Base-by-base conservation (phyloP, 1,140 invertebrate genomes). In the Drosophila trapezifrons region DNA sequence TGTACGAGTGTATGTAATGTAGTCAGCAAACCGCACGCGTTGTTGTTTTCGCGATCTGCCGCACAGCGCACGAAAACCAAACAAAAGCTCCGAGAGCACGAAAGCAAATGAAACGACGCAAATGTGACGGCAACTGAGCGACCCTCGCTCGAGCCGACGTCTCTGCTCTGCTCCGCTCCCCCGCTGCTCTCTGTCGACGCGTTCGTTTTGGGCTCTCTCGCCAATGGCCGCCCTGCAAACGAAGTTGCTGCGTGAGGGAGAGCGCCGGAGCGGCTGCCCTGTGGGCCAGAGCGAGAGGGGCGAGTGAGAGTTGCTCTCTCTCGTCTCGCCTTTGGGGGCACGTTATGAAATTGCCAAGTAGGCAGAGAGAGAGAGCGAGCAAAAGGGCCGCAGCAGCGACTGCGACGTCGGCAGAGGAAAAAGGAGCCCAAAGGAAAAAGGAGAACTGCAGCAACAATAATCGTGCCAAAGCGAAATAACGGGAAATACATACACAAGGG, bases 81-180 rank as follows among this genome's bases (percentile, higher is more conserved):
- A 84, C 85, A 89, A 89, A 90, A 89, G 80, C 84, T 78, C 77
- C 77, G 77, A 89, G 84, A 80, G 80, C 62, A 80, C 77, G 70
- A 89, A 80, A 78, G 73, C 74, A 78, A 89, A 82, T 89, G 84
- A 90, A 87, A 78, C 85, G 74, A 76, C 77, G 84, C 80, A 86
- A 87, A 87, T 73, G 76, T 76, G 69, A 70, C 58, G 63, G 70
- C 59, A 46, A 78, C 75, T 76, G 78, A 87, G 83, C 73, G 78
- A 81, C 74, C 82, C 58, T 38, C 71, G 52, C 52, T 32, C 54
- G 46, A 37, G 51, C 75, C 75, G 63, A 63, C 79, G 70, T 51
- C 62, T 42, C 65, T 85, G 77, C 78, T 66, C 76, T 49, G 72
- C 51, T 35, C 13, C 77, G 72, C 51, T 59, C 45, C 69, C 80